A percentile compares a stretch with the other conserved stretches of the same genome.
Evolutionary conservation across 2,888 invertebrate genomes (phyloP).

Genomic region (Cephonodes hylas): DNA sequence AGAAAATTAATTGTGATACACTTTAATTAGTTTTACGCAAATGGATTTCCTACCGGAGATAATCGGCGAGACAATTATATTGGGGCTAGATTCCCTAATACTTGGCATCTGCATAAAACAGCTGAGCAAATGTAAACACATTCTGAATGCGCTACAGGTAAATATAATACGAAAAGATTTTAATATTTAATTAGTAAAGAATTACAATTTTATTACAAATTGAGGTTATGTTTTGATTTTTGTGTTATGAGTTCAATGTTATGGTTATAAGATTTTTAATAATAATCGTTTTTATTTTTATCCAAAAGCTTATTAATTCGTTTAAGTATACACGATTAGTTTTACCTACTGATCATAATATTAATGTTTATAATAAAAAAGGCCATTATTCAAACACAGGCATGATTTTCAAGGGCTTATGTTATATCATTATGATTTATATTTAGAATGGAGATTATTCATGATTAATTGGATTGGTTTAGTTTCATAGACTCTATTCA

Average conservation of each 20-base stretch:
- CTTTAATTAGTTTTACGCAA: not conserved
- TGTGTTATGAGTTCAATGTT: not conserved
- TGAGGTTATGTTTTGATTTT: not conserved
- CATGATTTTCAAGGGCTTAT: no score
- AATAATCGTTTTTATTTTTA: no score
- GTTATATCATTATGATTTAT: no score
- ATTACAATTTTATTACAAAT: not conserved
- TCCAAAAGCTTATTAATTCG: no score
- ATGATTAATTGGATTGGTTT: no score
- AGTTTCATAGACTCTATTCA: no score
- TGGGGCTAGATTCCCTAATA: conserved; percentile 88
- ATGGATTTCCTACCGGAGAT: conserved; percentile 87
- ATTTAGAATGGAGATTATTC: no score
- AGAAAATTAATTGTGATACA: not conserved
- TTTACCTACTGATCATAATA: no score
- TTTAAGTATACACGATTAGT: no score
- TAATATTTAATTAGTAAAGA: not conserved
- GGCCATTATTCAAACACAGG: no score
- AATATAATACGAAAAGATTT: conserved; percentile 21
- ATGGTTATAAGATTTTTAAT: no score
- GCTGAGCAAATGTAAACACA: conserved; percentile 87
- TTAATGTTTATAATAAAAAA: no score
- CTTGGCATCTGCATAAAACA: conserved; percentile 87
- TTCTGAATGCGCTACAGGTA: conserved; percentile 87
- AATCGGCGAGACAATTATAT: conserved; percentile 85